Evolutionary conservation across 1,140 invertebrate genomes (phyloP).

Genomic region (Eurosta solidaginis): DNA sequence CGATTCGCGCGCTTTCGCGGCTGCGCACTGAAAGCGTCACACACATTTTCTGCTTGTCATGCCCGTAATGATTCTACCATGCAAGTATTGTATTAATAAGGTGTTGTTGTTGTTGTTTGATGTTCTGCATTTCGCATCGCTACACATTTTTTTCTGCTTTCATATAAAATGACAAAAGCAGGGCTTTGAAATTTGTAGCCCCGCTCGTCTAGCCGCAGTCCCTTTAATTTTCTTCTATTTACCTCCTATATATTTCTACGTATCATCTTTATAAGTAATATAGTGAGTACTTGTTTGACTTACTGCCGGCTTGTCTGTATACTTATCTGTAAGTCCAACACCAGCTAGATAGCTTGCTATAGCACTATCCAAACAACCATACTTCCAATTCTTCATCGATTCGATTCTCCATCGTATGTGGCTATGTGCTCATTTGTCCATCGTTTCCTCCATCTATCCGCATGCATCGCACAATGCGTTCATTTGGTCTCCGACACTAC

Average conservation of each 20-base stretch:
- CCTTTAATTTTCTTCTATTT: too few species aligned
- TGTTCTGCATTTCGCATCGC: not conserved
- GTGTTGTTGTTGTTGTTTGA: not conserved
- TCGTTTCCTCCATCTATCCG: not conserved
- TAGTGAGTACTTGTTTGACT: not conserved
- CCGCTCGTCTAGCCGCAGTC: too few species aligned
- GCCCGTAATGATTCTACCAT: constrained; percentile 51
- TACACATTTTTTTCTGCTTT: not conserved
- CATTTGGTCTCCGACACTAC: not conserved
- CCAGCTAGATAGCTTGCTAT: not conserved
- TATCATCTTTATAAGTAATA: too few species aligned
- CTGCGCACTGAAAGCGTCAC: constrained; percentile 37
- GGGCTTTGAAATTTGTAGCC: not conserved
- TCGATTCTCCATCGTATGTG: too few species aligned
- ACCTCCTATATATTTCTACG: too few species aligned
- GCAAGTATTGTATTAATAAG: not conserved
- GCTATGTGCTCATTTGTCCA: too few species aligned
- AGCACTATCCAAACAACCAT: not conserved
- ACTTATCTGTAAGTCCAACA: not conserved
- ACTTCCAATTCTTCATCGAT: too few species aligned
- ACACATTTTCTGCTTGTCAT: constrained; percentile 58
- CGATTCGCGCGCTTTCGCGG: constrained; percentile 41
- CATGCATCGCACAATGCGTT: not conserved
- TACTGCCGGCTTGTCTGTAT: not conserved
- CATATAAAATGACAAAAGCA: not conserved